A percentile compares a stretch with the other conserved stretches of the same genome.
Conservation (phyloP, 2,113 vertebrate species). For the Geococcyx californianus region DNA sequence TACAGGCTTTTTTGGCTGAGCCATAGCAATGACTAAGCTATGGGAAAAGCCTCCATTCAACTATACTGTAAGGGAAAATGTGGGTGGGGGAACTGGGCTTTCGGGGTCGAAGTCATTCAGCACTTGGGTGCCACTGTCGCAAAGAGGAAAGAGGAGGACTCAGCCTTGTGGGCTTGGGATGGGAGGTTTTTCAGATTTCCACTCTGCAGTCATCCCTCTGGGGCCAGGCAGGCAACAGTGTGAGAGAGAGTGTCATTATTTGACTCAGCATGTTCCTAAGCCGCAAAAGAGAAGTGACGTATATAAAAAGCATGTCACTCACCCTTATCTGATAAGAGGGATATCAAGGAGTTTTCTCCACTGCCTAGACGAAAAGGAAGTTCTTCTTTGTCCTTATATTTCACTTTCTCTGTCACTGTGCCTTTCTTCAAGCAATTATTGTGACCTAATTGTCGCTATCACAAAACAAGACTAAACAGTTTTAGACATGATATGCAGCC, state of each 20-base stretch:
- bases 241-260: conserved; percentile 42
- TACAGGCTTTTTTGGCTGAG: conserved; percentile 54
- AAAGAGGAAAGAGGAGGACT: conserved; percentile 60
- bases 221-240: background rate
- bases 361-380: conserved; percentile 51
- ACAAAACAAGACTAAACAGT: background rate
- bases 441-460: background rate
- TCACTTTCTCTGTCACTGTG: conserved; percentile 47
- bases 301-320: background rate
- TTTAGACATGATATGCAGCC: background rate
- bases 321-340: conserved; percentile 45
- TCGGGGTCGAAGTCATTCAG: conserved; percentile 22
- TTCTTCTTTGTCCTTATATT: conserved; percentile 17
- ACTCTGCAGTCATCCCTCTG: conserved; percentile 60
- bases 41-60: conserved; percentile 66
- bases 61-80: conserved; percentile 71
- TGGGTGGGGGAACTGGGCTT: conserved; percentile 66
- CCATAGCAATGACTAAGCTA: conserved; percentile 64
- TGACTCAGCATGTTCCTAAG: conserved; percentile 80
- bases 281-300: conserved; percentile 67
- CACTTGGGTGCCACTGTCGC: background rate
- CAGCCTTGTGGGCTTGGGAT: background rate
- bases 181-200: conserved; percentile 74
- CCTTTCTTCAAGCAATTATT: background rate
- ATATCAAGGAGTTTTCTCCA: conserved; percentile 73